These are phyloP conservation scores for Anolis apletophallus DNA, from an alignment of 2,797 vertebrate genomes.

Conservation along the genomic window DNA sequence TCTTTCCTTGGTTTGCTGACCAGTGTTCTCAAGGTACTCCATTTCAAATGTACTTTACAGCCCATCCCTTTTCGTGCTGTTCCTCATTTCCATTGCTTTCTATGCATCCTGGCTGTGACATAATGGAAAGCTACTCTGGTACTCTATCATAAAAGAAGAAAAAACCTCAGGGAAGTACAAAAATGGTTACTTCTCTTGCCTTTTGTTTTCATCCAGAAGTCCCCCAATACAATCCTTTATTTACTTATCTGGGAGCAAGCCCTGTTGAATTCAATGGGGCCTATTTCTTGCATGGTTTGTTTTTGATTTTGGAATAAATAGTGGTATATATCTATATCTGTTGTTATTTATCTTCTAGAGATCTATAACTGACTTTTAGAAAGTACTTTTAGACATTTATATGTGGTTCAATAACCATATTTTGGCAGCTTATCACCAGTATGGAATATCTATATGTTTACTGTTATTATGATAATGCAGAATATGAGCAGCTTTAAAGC, in stretches of 20 bases:
- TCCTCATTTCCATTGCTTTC: neutral
- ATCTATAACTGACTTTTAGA: neutral
- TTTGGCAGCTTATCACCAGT: neutral
- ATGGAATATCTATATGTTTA: neutral
- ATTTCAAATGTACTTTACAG: neutral
- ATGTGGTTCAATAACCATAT: neutral
- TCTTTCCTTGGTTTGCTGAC: neutral
- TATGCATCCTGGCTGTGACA: neutral
- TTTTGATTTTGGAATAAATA: neutral
- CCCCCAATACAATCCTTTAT: too few species aligned
- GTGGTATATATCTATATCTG: neutral
- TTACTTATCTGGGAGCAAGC: neutral
- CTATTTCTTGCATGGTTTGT: rapidly evolving
- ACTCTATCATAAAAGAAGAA: neutral
- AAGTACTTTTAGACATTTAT: neutral
- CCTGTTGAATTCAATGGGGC: neutral
- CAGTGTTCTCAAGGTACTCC: neutral
- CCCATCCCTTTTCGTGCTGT: neutral
- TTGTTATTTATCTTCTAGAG: neutral
- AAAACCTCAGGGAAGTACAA: neutral
- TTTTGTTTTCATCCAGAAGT: neutral
- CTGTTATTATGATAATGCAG: slow-evolving; percentile 39
- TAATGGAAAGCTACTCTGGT: too few species aligned
- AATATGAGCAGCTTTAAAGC: neutral
- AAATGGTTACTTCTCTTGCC: neutral